Base-by-base conservation (phyloP, 2,888 invertebrate species). In the Agriopis aurantiaria region DNA sequence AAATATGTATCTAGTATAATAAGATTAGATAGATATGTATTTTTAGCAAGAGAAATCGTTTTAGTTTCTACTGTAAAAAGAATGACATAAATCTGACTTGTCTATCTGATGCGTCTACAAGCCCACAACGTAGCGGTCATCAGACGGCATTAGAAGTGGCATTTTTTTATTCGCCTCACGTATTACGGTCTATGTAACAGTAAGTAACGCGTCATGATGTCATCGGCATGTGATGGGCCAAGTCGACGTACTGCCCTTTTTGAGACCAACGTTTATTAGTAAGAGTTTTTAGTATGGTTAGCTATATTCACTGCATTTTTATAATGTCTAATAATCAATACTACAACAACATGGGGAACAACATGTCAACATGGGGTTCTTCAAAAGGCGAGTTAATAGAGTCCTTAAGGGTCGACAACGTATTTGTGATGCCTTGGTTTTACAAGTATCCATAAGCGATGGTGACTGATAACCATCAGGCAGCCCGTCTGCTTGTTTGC, bases 121-220 rank as follows among this genome's bases (percentile, higher is more conserved):
- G 41, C 59, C 49, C 70, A 56, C 65, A 65, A 68, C 66, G 60
- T 67, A 71, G 73, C 74, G 71, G 71, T 73, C 74, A 74, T 53
- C 49, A 68, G 76, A 70, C 71, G 66, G 76, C 74, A 77, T 77
- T 78, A 78, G 75, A 75, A 79, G 74, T 70, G 72, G 61, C 72
- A 72, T 77, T 82, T 84, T 33, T 88, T 87, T 83, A 91, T 89
- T 88, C 86, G 75, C 72, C 83, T 85, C 92, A 91, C 91, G 91
- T 85, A 79, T 84, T 76, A 76, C 82, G 84, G 84, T 83, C 87
- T 88, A 87, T 87, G 86, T 90, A 89, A 91, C 91, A 88, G 90
- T 91, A 89, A 85, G 89, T 82, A 83, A 84, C 82, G 84, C 83
- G 88, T 84, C 88, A 85, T 91, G 92, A 92, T 92, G 91, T 92